phyloP scores from a whole-genome alignment of 2,888 invertebrate genomes.

The Leucophora obtusa region DNA sequence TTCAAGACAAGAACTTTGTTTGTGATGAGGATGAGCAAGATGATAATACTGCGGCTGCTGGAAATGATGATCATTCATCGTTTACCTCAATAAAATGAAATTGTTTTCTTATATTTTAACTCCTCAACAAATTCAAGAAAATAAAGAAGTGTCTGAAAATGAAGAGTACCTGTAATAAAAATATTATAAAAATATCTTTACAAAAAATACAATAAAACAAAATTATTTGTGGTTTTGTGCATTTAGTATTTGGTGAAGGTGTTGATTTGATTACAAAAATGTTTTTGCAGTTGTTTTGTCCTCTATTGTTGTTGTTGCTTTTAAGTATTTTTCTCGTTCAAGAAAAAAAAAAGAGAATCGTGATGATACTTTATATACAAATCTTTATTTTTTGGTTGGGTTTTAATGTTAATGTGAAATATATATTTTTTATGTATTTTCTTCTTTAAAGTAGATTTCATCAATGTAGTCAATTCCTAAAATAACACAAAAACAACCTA shows the following conservation, averaged over 20 bases:
- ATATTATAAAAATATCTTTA: conserved; percentile 36
- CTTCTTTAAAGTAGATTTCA: conserved; percentile 51
- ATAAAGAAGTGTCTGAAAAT: conserved; percentile 38
- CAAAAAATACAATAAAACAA: conserved; percentile 30
- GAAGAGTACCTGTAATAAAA: conserved; percentile 40
- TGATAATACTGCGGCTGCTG: not conserved
- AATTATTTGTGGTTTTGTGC: conserved; percentile 58
- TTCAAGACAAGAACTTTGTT: conserved; percentile 23
- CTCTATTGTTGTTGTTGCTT: conserved; percentile 44
- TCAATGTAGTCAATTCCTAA: conserved; percentile 31
- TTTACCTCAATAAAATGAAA: conserved; percentile 59
- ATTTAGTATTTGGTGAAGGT: conserved; percentile 72
- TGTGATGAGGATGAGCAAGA: not conserved
- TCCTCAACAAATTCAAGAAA: not conserved
- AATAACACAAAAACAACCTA: not conserved
- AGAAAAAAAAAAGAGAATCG: conserved; percentile 60
- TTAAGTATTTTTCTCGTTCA: conserved; percentile 6
- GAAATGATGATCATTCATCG: conserved; percentile 41
- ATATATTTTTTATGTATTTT: conserved; percentile 25
- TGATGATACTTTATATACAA: conserved; percentile 53
- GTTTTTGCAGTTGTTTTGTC: conserved; percentile 34
- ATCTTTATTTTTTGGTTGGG: not conserved
- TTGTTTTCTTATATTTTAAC: conserved; percentile 41
- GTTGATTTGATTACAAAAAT: conserved; percentile 76
- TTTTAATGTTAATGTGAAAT: conserved; percentile 30